Percentiles rank a stretch among this genome's conserved stretches.
Conservation (phyloP, 2,888 invertebrate species). For the Cyaniris semiargus region DNA sequence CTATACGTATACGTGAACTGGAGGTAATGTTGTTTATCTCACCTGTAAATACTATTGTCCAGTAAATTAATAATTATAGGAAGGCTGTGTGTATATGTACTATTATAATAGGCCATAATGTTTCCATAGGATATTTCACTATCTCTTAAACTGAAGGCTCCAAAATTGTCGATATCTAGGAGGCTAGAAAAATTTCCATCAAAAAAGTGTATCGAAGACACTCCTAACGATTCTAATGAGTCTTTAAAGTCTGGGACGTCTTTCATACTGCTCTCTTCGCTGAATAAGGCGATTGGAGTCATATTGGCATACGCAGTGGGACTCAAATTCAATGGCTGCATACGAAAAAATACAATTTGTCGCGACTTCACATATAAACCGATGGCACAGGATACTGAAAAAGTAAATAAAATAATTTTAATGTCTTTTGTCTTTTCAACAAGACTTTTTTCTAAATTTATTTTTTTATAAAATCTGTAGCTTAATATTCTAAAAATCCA, state of each 20-base stretch:
- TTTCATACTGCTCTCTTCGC: constrained; percentile 67
- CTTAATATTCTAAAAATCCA: neutral
- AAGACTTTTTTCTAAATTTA: too few species aligned
- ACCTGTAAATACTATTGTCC: constrained; percentile 86
- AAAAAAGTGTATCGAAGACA: constrained; percentile 74
- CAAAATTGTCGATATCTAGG: constrained; percentile 83
- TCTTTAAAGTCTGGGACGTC: constrained; percentile 64
- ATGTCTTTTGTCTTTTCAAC: too few species aligned
- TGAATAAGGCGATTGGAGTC: constrained; percentile 83
- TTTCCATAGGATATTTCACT: constrained; percentile 78
- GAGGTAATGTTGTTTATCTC: constrained; percentile 44
- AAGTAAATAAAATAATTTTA: constrained; percentile 24
- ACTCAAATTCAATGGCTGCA: constrained; percentile 82
- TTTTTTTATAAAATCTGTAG: too few species aligned
- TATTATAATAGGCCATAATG: constrained; percentile 86
- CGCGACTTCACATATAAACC: constrained; percentile 84
- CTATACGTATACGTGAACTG: too few species aligned
- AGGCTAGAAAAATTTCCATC: constrained; percentile 84
- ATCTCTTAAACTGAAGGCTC: constrained; percentile 82
- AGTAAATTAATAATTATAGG: constrained; percentile 87
- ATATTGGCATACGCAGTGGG: constrained; percentile 81
- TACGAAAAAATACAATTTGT: constrained; percentile 82
- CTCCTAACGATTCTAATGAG: constrained; percentile 65
- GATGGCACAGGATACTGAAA: constrained; percentile 82
- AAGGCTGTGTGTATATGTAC: constrained; percentile 88